Evolutionary conservation across 2,113 vertebrate genomes (phyloP).

Genomic region (Otus sunia): DNA sequence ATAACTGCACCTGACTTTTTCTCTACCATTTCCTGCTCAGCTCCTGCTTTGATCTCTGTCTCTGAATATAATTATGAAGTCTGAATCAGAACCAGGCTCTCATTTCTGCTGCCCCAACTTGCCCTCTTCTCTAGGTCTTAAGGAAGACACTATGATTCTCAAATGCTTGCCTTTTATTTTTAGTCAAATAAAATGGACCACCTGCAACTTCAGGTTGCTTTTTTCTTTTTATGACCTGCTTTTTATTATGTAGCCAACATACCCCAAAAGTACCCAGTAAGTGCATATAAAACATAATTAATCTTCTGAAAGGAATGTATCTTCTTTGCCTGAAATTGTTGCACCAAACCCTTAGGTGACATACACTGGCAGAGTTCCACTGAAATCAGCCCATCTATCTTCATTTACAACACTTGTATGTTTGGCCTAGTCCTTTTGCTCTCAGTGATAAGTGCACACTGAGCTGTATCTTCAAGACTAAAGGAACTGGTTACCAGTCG

Average conservation of each 20-base stretch:
- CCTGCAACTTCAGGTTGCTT: constrained; percentile 36
- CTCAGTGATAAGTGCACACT: background rate
- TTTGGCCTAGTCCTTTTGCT: background rate
- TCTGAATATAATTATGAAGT: constrained; percentile 42
- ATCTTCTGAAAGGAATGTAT: constrained; percentile 15
- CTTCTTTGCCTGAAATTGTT: constrained; percentile 11
- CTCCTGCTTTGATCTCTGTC: constrained; percentile 43
- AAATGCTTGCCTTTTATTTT: constrained; percentile 44
- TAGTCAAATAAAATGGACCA: constrained; percentile 52
- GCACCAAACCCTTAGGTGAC: background rate
- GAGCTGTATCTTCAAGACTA: background rate
- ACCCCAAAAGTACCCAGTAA: background rate
- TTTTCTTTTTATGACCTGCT: constrained; percentile 42
- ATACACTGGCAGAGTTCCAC: background rate
- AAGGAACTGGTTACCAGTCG: background rate
- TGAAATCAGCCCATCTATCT: background rate
- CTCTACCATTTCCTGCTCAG: constrained; percentile 22
- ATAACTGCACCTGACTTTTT: constrained; percentile 45
- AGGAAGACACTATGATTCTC: constrained; percentile 34
- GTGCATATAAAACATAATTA: constrained; percentile 45
- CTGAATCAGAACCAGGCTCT: constrained; percentile 45
- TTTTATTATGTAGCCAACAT: constrained; percentile 43
- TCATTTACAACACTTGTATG: background rate
- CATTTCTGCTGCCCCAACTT: constrained; percentile 47
- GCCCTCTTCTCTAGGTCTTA: background rate